Base-by-base conservation (phyloP, 2,888 invertebrate genomes). In the Drosophila meridiana region DNA sequence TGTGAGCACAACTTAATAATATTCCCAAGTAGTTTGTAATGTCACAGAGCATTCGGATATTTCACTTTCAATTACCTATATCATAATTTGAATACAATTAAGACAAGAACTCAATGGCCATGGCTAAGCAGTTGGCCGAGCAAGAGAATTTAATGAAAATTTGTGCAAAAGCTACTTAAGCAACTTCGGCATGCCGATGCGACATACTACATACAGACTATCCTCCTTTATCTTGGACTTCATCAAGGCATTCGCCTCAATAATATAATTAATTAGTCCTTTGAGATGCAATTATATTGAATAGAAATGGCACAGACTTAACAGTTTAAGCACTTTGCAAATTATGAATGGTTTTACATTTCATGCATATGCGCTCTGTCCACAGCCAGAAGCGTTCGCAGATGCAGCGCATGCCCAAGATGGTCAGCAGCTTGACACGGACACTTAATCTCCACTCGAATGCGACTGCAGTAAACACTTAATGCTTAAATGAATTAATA, bases 401-500 rank as follows among this genome's bases (percentile, higher is more conserved):
- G 8, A 6, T 14, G 20, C 20, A 43, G 43, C 43, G 9, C 14
- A 14, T 9, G 47, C 47, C 42, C 42, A 72, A 56, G 62, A 79
- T 79, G 78, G 73, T 65, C 66, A 43, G 47, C 8, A 73, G 55
- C 36, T 47, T 57, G 47, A 61, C 36, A 58, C 38, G 52, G 40
- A 36, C 57, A 55, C 47, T 62, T 63, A 61, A 55, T 9, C 11
- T 9, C 43, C 50, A 64, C 45, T 61, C 62, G 53, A 36, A 68
- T 38, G 50, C 55, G 26, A 47, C 65, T 43, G 57, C 63, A 73
- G 70, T 70, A 64, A 70, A 58, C 78, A 65, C 73, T 72, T 81
- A 59, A 73, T 63, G 69, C 79, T 42, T 56, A 38, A 42, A 56
- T 58, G 61, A 67, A 58, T 61, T 70, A 73, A 63, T 60, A 53